Evolutionary conservation across 2,797 vertebrate genomes (phyloP).

Genomic region (Spinus pinus): DNA sequence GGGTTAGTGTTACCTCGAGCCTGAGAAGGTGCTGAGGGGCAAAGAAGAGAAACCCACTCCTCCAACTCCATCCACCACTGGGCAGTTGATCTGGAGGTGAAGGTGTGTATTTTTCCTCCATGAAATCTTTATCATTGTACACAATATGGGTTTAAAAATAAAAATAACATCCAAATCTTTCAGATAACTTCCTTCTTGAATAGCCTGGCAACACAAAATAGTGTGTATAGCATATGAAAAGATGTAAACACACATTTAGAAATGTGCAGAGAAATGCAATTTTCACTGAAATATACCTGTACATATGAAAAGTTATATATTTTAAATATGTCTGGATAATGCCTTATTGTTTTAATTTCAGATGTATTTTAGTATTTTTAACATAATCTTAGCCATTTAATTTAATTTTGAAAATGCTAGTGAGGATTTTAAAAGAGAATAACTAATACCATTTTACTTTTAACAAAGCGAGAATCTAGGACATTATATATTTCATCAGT

Average conservation of each 20-base stretch:
- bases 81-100: neutral
- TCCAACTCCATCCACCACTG: neutral
- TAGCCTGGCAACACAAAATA: neutral
- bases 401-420: neutral
- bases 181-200: neutral
- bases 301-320: neutral
- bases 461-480: neutral
- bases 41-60: neutral
- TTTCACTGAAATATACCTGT: neutral
- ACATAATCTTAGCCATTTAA: neutral
- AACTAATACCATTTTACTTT: neutral
- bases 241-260: neutral
- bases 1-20: neutral
- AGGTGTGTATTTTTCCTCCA: neutral
- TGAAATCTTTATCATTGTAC: neutral
- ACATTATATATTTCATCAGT: neutral
- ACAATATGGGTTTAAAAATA: neutral
- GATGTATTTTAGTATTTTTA: neutral
- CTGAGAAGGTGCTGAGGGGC: neutral
- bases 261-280: neutral
- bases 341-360: neutral
- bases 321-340: neutral
- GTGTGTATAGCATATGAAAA: neutral
- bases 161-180: neutral
- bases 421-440: neutral